Percentiles rank a stretch among this genome's conserved stretches.
These are phyloP conservation scores for Hirudo medicinalis DNA, from an alignment of 1,140 invertebrate species.

Conservation along the genomic window DNA sequence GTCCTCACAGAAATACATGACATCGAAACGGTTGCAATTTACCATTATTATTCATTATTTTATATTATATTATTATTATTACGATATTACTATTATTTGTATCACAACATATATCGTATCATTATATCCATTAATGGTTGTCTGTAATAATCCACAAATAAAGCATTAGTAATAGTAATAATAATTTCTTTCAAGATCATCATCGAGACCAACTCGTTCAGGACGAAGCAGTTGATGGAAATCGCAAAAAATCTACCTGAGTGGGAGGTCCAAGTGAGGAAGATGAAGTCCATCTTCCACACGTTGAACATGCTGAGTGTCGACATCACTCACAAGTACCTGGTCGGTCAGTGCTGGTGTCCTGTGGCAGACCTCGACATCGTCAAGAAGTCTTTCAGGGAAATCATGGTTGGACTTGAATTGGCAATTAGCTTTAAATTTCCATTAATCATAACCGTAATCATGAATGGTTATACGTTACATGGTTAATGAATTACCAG, in stretches of 20 bases:
- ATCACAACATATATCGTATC: too few species aligned
- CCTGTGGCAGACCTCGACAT: conserved; percentile 76
- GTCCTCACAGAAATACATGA: conserved; percentile 19
- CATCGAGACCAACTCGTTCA: conserved; percentile 89
- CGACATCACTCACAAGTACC: conserved; percentile 68
- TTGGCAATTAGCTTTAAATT: too few species aligned
- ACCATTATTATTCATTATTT: conserved; percentile 1
- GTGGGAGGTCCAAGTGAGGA: conserved; percentile 88
- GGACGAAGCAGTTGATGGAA: conserved; percentile 75
- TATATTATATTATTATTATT: too few species aligned
- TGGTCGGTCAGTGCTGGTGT: conserved; percentile 98
- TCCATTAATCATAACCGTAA: too few species aligned
- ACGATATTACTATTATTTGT: neutral
- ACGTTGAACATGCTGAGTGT: conserved; percentile 62
- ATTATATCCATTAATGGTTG: too few species aligned
- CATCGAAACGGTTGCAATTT: conserved; percentile 18
- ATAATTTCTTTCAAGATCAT: conserved; percentile 44
- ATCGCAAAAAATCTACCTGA: conserved; percentile 84
- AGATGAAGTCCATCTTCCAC: conserved; percentile 65
- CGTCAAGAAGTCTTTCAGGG: conserved; percentile 65
- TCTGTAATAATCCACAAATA: too few species aligned
- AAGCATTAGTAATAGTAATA: too few species aligned
- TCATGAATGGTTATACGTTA: too few species aligned
- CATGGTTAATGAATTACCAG: too few species aligned
- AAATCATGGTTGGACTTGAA: conserved; percentile 59